A percentile compares a stretch with the other conserved stretches of the same genome.
phyloP scores from a whole-genome alignment of 2,797 vertebrate species.

The Diplodus sargus region DNA sequence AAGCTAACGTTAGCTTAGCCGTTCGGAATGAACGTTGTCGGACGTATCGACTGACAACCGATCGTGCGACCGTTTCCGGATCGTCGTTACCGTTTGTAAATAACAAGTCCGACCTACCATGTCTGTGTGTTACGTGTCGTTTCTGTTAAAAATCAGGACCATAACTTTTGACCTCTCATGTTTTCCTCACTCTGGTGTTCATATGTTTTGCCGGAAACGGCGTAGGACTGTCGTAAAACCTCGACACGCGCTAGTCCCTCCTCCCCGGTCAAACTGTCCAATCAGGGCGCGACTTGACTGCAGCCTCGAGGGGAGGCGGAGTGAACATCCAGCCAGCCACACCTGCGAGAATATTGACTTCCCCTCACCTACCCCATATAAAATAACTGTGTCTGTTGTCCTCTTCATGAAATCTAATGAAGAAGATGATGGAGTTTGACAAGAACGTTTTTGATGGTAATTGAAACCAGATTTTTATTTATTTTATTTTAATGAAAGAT shows the following conservation, averaged over 20 bases:
- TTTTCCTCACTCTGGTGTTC: conserved; percentile 34
- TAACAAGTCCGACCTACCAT: conserved; percentile 73
- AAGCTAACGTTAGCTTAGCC: conserved; percentile 72
- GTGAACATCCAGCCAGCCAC: no score
- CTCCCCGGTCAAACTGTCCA: background rate
- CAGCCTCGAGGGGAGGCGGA: background rate
- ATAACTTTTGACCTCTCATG: conserved; percentile 79
- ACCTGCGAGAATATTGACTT: background rate
- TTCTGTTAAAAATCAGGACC: conserved; percentile 36
- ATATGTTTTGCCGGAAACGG: conserved; percentile 72
- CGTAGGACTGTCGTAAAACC: conserved; percentile 9
- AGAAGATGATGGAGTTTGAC: no score
- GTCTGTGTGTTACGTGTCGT: conserved; percentile 54
- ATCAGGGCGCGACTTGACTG: background rate
- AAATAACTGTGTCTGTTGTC: rapidly evolving
- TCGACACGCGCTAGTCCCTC: background rate
- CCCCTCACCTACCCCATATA: rapidly evolving
- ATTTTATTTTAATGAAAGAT: background rate
- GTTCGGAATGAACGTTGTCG: background rate
- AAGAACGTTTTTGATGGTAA: background rate
- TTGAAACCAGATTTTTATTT: background rate
- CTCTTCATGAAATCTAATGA: background rate
- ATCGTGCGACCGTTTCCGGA: rapidly evolving
- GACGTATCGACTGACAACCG: rapidly evolving
- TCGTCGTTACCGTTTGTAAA: rapidly evolving